Conservation (phyloP, 1,140 invertebrate genomes). For the Kradibia gibbosae region DNA sequence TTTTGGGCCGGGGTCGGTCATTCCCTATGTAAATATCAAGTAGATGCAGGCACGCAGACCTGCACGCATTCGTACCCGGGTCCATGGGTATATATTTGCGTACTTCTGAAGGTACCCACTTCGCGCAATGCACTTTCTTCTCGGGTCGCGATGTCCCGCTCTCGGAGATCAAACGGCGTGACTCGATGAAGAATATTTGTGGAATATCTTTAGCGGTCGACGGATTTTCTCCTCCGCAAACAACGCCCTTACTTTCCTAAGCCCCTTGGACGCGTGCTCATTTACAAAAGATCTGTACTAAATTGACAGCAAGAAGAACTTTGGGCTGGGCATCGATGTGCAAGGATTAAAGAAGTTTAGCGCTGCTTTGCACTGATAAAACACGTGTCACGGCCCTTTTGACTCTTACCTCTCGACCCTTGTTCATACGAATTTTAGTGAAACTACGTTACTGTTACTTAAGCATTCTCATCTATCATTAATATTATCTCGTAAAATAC, state of each 20-base stretch:
- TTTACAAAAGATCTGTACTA: no score
- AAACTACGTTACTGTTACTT: no score
- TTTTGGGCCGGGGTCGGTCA: conserved; percentile 27
- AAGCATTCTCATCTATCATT: no score
- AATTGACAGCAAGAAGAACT: no score
- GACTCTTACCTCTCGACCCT: no score
- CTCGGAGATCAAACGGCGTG: neutral
- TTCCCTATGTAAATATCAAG: neutral
- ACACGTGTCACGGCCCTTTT: no score
- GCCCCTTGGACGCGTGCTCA: no score
- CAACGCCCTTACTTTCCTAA: conserved; percentile 12
- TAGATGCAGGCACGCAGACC: neutral
- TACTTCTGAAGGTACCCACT: neutral
- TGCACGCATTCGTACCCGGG: neutral
- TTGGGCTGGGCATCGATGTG: no score
- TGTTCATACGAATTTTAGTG: no score
- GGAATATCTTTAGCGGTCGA: neutral
- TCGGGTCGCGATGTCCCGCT: conserved; percentile 2
- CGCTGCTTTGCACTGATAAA: no score
- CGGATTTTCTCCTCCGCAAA: conserved; percentile 39
- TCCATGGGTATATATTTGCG: neutral
- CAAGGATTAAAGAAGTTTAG: no score
- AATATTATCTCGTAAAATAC: no score
- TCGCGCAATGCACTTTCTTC: conserved; percentile 55
- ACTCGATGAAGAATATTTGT: conserved; percentile 15